These are phyloP conservation scores for Acanthurus leucopareius DNA, from an alignment of 2,797 vertebrate species.

Conservation along the genomic window DNA sequence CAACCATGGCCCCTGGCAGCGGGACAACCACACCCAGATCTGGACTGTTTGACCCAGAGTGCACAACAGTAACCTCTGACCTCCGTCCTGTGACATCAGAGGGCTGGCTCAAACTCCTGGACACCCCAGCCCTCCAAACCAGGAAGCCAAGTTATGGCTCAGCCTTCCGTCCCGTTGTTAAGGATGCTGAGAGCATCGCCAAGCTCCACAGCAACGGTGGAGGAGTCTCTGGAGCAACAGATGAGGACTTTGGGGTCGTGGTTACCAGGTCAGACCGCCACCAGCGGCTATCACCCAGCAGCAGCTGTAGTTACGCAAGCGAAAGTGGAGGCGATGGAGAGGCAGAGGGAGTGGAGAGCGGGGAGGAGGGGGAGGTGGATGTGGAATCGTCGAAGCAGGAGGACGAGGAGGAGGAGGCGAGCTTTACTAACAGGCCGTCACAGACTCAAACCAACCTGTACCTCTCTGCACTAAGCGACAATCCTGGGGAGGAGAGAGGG, in stretches of 20 bases:
- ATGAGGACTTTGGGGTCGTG: slow-evolving; percentile 68
- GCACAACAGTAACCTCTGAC: slow-evolving; percentile 79
- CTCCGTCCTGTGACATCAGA: slow-evolving; percentile 83
- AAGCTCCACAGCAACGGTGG: slow-evolving; percentile 89
- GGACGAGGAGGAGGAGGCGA: slow-evolving; percentile 85
- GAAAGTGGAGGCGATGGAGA: slow-evolving; percentile 85
- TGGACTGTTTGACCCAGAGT: slow-evolving; percentile 88
- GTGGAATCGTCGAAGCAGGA: slow-evolving; percentile 85
- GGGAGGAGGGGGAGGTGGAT: slow-evolving; percentile 90
- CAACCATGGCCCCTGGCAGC: slow-evolving; percentile 59
- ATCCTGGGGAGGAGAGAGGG: slow-evolving; percentile 69
- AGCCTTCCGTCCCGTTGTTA: slow-evolving; percentile 94
- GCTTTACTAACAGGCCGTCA: slow-evolving; percentile 70
- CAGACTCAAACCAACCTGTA: slow-evolving; percentile 76
- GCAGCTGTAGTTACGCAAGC: slow-evolving; percentile 92
- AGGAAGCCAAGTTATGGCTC: slow-evolving; percentile 91
- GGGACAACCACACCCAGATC: slow-evolving; percentile 73
- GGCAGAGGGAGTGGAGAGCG: slow-evolving; percentile 68
- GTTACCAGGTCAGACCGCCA: slow-evolving; percentile 71
- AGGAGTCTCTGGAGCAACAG: slow-evolving; percentile 51
- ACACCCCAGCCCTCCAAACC: slow-evolving; percentile 81
- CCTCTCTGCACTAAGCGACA: slow-evolving; percentile 66
- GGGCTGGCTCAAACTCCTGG: slow-evolving; percentile 87
- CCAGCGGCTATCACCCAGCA: slow-evolving; percentile 84
- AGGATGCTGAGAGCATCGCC: slow-evolving; percentile 93